phyloP scores from a whole-genome alignment of 2,888 invertebrate genomes.

The Ashinkailepas kermadecensis region DNA sequence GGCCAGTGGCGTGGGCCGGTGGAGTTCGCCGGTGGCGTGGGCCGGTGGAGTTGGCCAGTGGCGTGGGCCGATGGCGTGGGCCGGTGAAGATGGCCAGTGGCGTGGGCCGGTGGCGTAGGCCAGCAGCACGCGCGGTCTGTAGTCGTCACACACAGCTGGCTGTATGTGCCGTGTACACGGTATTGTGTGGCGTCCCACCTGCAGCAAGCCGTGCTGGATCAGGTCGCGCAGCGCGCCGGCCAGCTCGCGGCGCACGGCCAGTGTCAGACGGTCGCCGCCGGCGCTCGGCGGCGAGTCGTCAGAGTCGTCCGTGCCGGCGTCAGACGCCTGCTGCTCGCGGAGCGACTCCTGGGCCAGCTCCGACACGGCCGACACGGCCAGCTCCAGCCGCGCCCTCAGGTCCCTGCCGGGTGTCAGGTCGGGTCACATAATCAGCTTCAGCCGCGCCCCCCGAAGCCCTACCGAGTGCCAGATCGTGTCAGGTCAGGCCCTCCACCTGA shows the following conservation, averaged over 20 bases:
- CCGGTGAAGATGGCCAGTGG: too few relatives aligned
- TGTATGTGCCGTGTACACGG: too few relatives aligned
- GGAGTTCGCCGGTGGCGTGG: too few relatives aligned
- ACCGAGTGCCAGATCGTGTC: too few relatives aligned
- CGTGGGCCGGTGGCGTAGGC: too few relatives aligned
- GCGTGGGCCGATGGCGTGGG: too few relatives aligned
- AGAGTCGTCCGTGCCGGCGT: constrained; percentile 47
- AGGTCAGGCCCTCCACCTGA: too few relatives aligned
- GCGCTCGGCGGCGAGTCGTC: constrained; percentile 46
- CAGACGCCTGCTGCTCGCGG: constrained; percentile 49
- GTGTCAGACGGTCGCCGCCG: constrained; percentile 71
- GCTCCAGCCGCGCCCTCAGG: constrained; percentile 81
- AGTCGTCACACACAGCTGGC: too few relatives aligned
- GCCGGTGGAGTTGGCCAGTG: too few relatives aligned
- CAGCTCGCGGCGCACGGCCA: constrained; percentile 83
- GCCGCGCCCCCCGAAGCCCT: too few relatives aligned
- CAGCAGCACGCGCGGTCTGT: too few relatives aligned
- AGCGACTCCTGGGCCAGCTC: constrained; percentile 54
- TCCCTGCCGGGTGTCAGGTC: constrained; percentile 60
- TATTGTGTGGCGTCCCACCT: not conserved
- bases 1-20: too few relatives aligned
- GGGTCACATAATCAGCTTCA: constrained; percentile 45
- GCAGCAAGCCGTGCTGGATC: constrained; percentile 81
- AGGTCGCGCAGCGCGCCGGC: constrained; percentile 84
- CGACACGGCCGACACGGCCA: constrained; percentile 60